Percentiles rank a stretch among this genome's conserved stretches.
phyloP scores from a whole-genome alignment of 2,888 invertebrate species.

The Xylophagus ater region DNA sequence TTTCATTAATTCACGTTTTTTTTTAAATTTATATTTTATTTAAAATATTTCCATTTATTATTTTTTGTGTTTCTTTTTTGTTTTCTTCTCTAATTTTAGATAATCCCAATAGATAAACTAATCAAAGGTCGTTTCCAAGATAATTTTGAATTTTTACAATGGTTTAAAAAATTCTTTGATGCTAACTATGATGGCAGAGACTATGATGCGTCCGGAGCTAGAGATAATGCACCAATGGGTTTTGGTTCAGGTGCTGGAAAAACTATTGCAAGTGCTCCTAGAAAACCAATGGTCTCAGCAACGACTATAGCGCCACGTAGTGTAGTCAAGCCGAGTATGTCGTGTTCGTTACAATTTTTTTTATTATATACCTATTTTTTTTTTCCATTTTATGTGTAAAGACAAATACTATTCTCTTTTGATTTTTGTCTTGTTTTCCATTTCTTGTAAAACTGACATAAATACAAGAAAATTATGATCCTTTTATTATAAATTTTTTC shows the following conservation, averaged over 20 bases:
- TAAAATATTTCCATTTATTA: slow-evolving; percentile 8
- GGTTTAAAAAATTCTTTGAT: too few relatives aligned
- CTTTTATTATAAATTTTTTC: too few relatives aligned
- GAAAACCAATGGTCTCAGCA: slow-evolving; percentile 12
- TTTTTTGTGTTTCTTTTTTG: slow-evolving; percentile 20
- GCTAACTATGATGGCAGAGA: slow-evolving; percentile 93
- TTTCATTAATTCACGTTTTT: slow-evolving; percentile 13
- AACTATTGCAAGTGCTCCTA: too few relatives aligned
- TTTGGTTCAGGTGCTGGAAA: slow-evolving; percentile 45
- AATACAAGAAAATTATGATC: too few relatives aligned
- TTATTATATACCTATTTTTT: too few relatives aligned
- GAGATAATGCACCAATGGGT: slow-evolving; percentile 79
- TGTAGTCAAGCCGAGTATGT: slow-evolving; percentile 20
- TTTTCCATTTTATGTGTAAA: not conserved
- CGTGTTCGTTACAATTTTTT: too few relatives aligned
- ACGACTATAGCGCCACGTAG: slow-evolving; percentile 30
- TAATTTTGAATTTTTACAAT: slow-evolving; percentile 99
- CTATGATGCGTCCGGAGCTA: slow-evolving; percentile 79
- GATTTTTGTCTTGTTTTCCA: slow-evolving; percentile 6
- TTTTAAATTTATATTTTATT: slow-evolving; percentile 20
- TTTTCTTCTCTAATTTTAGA: slow-evolving; percentile 28
- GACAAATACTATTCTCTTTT: slow-evolving; percentile 6
- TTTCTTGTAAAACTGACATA: too few relatives aligned
- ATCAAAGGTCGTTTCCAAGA: slow-evolving; percentile 98
- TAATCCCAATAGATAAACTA: slow-evolving; percentile 48